Evolutionary conservation across 2,113 vertebrate species (phyloP), one percentile per base, ranked within the genome.

Genomic region (Promerops cafer): DNA sequence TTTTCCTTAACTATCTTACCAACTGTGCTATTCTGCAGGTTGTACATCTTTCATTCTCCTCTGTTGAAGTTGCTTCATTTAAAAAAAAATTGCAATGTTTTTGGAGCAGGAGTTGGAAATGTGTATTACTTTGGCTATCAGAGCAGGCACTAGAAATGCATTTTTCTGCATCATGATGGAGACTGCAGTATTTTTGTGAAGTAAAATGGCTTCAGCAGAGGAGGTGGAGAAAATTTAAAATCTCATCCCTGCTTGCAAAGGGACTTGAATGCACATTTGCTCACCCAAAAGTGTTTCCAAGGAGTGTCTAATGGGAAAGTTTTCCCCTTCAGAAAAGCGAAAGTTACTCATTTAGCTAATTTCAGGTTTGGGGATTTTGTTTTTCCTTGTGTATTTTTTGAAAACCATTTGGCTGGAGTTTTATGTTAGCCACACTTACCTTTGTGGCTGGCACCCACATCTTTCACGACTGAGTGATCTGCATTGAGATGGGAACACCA

Each of bases 151-250:
- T 11, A 87, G 60, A 54, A 93, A 90, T 1, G 2, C 23, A 8
- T 49, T 94, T 88, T 82, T 91, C 60, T 87, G 39, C 7, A 13
- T 84, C 1, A 0, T 49, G 37, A 47, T 88, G 68, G 63, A 72
- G 75, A 30, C 68, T 89, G 87, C 57, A 53, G 60, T 75, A 59
- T 91, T 94, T 89, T 54, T 91, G 1, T 77, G 66, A 75, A 78
- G 35, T 71, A 59, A 84, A 94, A 94, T 84, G 2, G 71, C 69
- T 96, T 94, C 89, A 94, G 14, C 87, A 91, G 86, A 64, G 84
- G 64, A 92, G 42, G 52, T 56, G 39, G 72, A 87, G 72, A 71
- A 91, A 81, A 94, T 44, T 23, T 9, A 28, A 83, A 89, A 78
- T 59, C 37, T 78, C 16, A 20, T 83, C 18, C 26, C 15, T 72